Conservation (phyloP, 2,113 vertebrate species). For the Balaeniceps rex region DNA sequence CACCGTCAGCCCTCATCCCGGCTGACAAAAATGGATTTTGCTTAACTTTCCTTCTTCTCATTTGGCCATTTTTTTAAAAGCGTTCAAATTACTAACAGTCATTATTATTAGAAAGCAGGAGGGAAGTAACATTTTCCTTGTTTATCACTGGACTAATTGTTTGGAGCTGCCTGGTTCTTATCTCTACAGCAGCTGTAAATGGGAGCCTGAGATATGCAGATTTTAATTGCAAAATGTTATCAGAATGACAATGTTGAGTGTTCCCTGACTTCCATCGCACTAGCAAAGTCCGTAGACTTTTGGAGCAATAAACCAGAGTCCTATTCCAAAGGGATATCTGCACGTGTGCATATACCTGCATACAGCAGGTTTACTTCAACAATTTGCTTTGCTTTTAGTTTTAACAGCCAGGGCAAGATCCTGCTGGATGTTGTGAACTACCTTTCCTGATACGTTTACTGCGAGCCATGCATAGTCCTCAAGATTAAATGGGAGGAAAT, state of each 20-base stretch:
- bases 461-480: background rate
- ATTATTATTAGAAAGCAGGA: background rate
- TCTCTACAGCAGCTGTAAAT: background rate
- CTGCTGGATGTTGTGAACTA: background rate
- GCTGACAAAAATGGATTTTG: background rate
- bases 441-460: background rate
- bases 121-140: background rate
- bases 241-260: background rate
- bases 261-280: background rate
- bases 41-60: background rate
- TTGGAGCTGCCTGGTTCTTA: background rate
- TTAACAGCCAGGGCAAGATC: background rate
- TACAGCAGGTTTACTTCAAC: background rate
- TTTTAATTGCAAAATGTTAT: background rate
- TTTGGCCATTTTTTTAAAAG: background rate
- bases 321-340: background rate
- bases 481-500: background rate
- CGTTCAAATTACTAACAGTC: background rate
- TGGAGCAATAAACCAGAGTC: background rate
- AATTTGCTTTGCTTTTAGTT: background rate
- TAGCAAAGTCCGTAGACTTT: background rate
- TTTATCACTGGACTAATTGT: background rate
- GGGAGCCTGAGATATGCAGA: background rate
- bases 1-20: background rate
- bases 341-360: background rate